Conservation (phyloP, 2,113 vertebrate genomes). For the Triplophysa tibetana region DNA sequence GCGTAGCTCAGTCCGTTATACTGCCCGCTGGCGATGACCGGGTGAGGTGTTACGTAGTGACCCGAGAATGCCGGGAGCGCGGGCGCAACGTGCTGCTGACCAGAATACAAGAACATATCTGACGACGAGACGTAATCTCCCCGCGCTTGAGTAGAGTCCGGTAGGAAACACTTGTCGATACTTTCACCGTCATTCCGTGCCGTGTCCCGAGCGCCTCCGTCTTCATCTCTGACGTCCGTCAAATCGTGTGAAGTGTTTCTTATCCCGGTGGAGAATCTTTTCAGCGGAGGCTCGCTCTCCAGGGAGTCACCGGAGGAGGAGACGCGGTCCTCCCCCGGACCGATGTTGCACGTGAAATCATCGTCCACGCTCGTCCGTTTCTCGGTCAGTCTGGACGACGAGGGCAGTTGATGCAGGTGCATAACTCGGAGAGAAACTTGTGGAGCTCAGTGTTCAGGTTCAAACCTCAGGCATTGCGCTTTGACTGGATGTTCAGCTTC, state of each 20-base stretch:
- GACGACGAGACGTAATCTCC: conserved; percentile 75
- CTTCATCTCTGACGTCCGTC: conserved; percentile 84
- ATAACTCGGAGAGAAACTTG: conserved; percentile 76
- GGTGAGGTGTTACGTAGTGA: conserved; percentile 83
- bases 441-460: background rate
- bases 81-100: conserved; percentile 80
- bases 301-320: conserved; percentile 77
- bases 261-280: conserved; percentile 84
- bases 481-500: background rate
- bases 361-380: conserved; percentile 85
- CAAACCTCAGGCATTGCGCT: background rate
- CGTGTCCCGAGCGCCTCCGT: conserved; percentile 80
- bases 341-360: conserved; percentile 80
- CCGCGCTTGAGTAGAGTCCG: conserved; percentile 81
- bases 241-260: conserved; percentile 84
- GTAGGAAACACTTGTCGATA: conserved; percentile 82
- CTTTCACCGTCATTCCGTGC: conserved; percentile 83
- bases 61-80: conserved; percentile 82
- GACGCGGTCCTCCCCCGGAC: conserved; percentile 82
- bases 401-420: conserved; percentile 85
- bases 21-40: conserved; percentile 75
- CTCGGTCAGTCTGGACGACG: conserved; percentile 84
- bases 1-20: conserved; percentile 76
- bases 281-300: conserved; percentile 86
- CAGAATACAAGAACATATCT: conserved; percentile 83